These are phyloP conservation scores for Pollenia amentaria DNA, from an alignment of 2,888 invertebrate species.

Conservation along the genomic window DNA sequence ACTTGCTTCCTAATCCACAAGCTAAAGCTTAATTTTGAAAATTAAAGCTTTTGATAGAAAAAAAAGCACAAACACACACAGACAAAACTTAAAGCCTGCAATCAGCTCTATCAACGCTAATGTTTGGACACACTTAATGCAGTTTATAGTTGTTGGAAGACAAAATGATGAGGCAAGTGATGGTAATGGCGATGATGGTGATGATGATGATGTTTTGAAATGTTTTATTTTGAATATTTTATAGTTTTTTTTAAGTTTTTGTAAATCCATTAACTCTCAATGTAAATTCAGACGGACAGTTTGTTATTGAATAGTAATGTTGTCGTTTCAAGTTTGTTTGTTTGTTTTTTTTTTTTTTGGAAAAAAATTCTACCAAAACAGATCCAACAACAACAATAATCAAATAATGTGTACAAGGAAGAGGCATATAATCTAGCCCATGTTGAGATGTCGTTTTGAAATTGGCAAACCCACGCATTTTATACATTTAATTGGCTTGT, in stretches of 20 bases:
- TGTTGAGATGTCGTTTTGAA: constrained; percentile 69
- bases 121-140: constrained; percentile 71
- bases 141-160: constrained; percentile 49
- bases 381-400: constrained; percentile 19
- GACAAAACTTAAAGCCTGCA: constrained; percentile 19
- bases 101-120: constrained; percentile 68
- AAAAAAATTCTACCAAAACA: constrained; percentile 46
- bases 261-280: constrained; percentile 70
- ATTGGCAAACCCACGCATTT: constrained; percentile 77
- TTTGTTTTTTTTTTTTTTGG: not conserved
- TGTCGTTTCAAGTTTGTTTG: constrained; percentile 44
- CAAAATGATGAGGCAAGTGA: constrained; percentile 40
- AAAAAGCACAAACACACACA: not conserved
- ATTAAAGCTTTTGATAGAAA: constrained; percentile 47
- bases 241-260: constrained; percentile 28
- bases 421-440: constrained; percentile 55
- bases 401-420: constrained; percentile 15
- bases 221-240: constrained; percentile 45
- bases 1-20: constrained; percentile 52
- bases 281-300: constrained; percentile 43
- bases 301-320: constrained; percentile 66
- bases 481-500: constrained; percentile 83
- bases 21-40: constrained; percentile 46
- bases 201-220: constrained; percentile 39
- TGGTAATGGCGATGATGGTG: constrained; percentile 6